Percentiles rank a stretch among this genome's conserved stretches.
Conservation (phyloP, 2,113 vertebrate genomes). For the Oncorhynchus mykiss region DNA sequence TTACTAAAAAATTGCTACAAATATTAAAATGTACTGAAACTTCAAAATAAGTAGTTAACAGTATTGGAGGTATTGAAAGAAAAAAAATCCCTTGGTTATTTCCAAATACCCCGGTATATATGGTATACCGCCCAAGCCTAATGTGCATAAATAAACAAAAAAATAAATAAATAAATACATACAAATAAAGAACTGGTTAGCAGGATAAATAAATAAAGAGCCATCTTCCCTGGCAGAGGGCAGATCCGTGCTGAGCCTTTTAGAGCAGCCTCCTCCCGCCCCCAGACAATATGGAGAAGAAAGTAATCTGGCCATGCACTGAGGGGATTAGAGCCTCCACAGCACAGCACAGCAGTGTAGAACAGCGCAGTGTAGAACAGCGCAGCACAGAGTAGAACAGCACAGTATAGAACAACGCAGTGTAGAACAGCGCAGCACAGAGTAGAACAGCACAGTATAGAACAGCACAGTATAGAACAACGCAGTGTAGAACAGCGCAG, state of each 20-base stretch:
- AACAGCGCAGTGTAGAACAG: not conserved
- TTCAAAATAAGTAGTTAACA: too few species aligned
- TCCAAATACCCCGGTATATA: too few species aligned
- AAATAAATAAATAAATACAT: not conserved
- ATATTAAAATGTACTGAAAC: too few species aligned
- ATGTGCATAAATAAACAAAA: slow-evolving; percentile 23
- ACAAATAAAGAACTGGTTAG: slow-evolving; percentile 39
- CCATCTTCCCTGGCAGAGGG: slow-evolving; percentile 53
- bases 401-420: too few species aligned
- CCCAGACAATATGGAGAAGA: slow-evolving; percentile 68
- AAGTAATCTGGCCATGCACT: slow-evolving; percentile 66
- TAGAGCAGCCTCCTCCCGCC: slow-evolving; percentile 29
- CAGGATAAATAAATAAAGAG: slow-evolving; percentile 63
- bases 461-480: too few species aligned
- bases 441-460: too few species aligned
- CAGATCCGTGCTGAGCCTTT: slow-evolving; percentile 46
- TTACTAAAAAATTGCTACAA: too few species aligned
- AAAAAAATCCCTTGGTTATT: too few species aligned
- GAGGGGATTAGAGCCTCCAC: slow-evolving; percentile 65
- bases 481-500: too few species aligned
- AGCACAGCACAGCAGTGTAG: slow-evolving; percentile 31
- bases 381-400: slow-evolving; percentile 25
- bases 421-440: too few species aligned
- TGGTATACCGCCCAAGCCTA: too few species aligned
- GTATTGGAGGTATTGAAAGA: too few species aligned